phyloP scores from a whole-genome alignment of 2,113 vertebrate species.

The Porphyrio hochstetteri region DNA sequence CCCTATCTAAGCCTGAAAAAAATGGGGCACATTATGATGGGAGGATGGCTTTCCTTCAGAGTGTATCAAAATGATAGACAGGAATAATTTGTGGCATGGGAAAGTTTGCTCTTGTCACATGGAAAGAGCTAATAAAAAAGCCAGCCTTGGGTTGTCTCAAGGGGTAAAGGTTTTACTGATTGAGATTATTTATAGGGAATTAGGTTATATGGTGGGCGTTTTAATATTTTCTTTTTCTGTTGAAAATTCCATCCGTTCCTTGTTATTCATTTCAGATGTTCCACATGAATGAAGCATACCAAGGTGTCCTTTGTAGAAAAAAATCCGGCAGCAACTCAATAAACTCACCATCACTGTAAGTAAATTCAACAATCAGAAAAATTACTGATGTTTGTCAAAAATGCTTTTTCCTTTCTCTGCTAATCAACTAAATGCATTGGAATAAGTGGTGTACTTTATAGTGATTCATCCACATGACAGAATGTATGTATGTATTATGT shows the following conservation, averaged over 20 bases:
- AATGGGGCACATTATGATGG: rapidly evolving
- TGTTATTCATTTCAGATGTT: conserved; percentile 51
- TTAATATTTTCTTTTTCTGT: conserved; percentile 44
- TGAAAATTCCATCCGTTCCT: conserved; percentile 3
- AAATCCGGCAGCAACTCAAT: conserved; percentile 16
- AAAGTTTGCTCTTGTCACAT: conserved; percentile 46
- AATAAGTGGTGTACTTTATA: not conserved
- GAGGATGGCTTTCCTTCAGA: not conserved
- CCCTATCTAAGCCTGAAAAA: not conserved
- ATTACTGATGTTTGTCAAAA: not conserved
- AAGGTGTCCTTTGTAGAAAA: conserved; percentile 4
- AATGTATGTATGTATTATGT: not conserved
- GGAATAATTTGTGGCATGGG: conserved; percentile 25
- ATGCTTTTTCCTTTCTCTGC: not conserved
- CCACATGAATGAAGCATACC: not conserved
- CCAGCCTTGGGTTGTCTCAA: conserved; percentile 1
- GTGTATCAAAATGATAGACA: not conserved
- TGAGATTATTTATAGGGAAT: conserved; percentile 49
- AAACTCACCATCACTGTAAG: conserved; percentile 17
- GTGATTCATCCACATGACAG: not conserved
- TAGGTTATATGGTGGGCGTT: conserved; percentile 23
- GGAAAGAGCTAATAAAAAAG: conserved; percentile 46
- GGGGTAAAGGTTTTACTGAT: conserved; percentile 33
- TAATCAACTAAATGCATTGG: not conserved
- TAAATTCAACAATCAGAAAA: conserved; percentile 24